Base-by-base conservation (phyloP, 2,888 invertebrate genomes). In the Drosophila quinaria region DNA sequence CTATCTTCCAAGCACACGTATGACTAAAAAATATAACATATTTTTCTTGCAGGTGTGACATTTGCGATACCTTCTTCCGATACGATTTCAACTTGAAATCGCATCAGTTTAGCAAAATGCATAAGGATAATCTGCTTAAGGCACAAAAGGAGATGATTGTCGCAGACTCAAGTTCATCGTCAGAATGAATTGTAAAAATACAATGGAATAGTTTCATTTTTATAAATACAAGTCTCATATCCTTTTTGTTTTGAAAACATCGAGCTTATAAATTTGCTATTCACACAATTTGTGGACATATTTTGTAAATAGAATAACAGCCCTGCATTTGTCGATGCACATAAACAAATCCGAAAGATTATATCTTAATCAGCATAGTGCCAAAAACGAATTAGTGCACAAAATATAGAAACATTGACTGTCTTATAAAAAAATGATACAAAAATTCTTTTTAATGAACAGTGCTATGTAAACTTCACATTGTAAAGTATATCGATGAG, bases 91-190 rank as follows among this genome's bases (percentile, higher is more conserved):
- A 83, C 42, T 54, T 83, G 35, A 71, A 78, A n/a, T 70, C 71
- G 0, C 84, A 86, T 69, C 74, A 63, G 11, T 86, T 74, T n/a
- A 88, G 69, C 31, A 88, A 81, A 74, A 74, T 80, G 74, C 89
- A 83, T 39, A 78, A 81, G 55, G 87, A 86, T 5, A 88, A 88
- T 61, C 17, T 74, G 10, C 33, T 41, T 10, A 82, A 86, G 17
- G 4, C 9, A 9, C 9, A 49, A 9, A 67, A 50, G 42, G n/a
- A 50, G 4, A 42, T 44, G 46, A 10, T 25, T 10, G 6, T 31
- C 4, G 63, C 64, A 0, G 61, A 73, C 8, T 73, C 44, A 2
- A 67, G 17, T 49, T 70, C 25, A 56, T 10, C 5, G 3, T 22
- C 3, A n/a, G n/a, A 15, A 55, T 6, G 31, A 41, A 15, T 25